A percentile compares a stretch with the other conserved stretches of the same genome.
These are phyloP conservation scores for Bellardia pandia DNA, from an alignment of 2,888 invertebrate species.

Conservation along the genomic window DNA sequence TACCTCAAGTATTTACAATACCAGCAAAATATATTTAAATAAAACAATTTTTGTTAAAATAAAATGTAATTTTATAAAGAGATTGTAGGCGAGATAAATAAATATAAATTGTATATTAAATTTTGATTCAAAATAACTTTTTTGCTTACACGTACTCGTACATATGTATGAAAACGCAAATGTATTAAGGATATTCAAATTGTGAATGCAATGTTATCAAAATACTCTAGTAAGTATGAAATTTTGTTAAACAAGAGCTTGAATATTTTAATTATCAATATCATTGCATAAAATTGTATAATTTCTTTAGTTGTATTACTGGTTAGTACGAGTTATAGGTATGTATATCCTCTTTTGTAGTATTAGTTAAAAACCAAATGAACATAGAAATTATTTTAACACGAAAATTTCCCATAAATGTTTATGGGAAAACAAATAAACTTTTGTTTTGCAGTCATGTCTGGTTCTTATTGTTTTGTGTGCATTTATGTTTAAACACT, in stretches of 20 bases:
- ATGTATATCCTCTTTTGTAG: conserved; percentile 3
- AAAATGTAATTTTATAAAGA: too few species aligned
- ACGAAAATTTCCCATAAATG: conserved; percentile 36
- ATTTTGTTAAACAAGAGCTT: background rate
- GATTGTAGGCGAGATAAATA: too few species aligned
- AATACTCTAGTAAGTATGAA: too few species aligned
- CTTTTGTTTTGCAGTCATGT: conserved; percentile 50
- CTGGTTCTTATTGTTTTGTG: conserved; percentile 48
- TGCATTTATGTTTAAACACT: conserved; percentile 25
- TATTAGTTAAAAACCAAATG: conserved; percentile 26
- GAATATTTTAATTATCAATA: conserved; percentile 16
- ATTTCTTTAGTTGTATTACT: conserved; percentile 1
- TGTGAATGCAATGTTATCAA: too few species aligned
- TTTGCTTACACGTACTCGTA: too few species aligned
- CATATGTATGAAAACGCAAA: too few species aligned
- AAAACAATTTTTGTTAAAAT: too few species aligned
- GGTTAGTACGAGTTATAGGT: background rate
- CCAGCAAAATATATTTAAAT: too few species aligned
- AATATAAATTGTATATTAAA: too few species aligned
- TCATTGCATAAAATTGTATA: conserved; percentile 9
- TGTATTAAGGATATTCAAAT: too few species aligned
- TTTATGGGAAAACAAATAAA: conserved; percentile 52
- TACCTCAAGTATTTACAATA: too few species aligned
- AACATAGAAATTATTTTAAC: conserved; percentile 50
- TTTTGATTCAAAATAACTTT: too few species aligned